These are phyloP conservation scores for Tauraco hartlaubi DNA, from an alignment of 2,797 vertebrate species.

Conservation along the genomic window DNA sequence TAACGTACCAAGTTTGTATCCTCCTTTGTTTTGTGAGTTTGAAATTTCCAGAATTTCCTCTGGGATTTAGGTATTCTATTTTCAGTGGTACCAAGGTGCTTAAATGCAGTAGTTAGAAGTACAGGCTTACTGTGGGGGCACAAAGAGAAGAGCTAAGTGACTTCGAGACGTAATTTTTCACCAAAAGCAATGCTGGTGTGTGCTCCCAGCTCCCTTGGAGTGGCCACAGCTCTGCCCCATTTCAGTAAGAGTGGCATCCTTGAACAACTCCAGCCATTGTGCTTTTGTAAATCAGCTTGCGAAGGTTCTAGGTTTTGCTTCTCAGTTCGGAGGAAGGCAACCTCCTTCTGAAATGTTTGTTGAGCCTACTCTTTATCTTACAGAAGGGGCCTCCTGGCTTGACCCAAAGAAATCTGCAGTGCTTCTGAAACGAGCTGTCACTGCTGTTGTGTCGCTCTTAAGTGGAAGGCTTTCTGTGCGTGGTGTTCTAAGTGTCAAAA, in stretches of 20 bases:
- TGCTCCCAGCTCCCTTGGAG: background rate
- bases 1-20: background rate
- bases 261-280: background rate
- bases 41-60: background rate
- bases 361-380: background rate
- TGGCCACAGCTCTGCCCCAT: background rate
- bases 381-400: background rate
- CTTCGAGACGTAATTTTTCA: background rate
- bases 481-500: background rate
- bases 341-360: background rate
- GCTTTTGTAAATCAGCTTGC: background rate
- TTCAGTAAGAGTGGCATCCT: background rate
- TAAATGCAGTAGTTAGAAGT: background rate
- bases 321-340: background rate
- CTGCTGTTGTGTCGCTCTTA: background rate
- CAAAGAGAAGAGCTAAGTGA: background rate
- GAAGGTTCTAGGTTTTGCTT: background rate
- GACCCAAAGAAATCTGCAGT: background rate
- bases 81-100: background rate
- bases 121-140: background rate
- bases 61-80: background rate
- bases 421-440: background rate
- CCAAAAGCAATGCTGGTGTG: fast-evolving
- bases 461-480: background rate
- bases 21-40: background rate